Evolutionary conservation across 2,113 vertebrate species (phyloP), one percentile per base, ranked within the genome.

Genomic region (Pachycephala philippinensis): DNA sequence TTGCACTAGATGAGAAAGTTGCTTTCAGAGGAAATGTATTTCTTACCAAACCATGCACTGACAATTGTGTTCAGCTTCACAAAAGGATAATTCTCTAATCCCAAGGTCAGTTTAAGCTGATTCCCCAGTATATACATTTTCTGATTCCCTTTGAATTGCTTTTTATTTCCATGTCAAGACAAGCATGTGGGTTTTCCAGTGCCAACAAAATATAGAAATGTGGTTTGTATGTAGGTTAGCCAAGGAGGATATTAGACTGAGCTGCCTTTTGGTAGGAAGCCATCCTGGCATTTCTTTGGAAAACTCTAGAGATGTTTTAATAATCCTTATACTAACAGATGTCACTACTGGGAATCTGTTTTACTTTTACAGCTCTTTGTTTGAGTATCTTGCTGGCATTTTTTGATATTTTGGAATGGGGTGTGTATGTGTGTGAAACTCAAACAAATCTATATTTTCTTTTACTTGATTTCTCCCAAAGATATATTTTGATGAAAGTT

Each of bases 361-460:
- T 96, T 85, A 77, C 85, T 95, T 95, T 96, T 70, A 28, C 79
- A 75, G 63, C 31, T 83, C 78, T 93, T 93, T 91, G 86, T 96
- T 95, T 89, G 78, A 87, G n/a, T 81, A 68, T 60, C 37, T 78
- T 68, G 37, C 70, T 79, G 74, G 65, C n/a, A 49, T 85, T 95
- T 94, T 52, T 44, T 15, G 27, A 49, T 93, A 54, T 65, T 96
- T 89, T 94, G 83, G 54, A 80, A 78, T 44, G 24, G 68, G 50
- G 52, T 33, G 66, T 61, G 64, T 49, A 33, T 53, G 10, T 53
- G n/a, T 61, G 47, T 39, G 56, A 77, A 92, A 66, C 14, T 64
- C 72, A 95, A 95, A 95, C 54, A 94, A 77, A 86, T 52, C 44
- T 66, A 11, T 56, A 7, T 59, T 90, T 66, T 87, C 65, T 91